A percentile compares a stretch with the other conserved stretches of the same genome.
phyloP scores from a whole-genome alignment of 2,113 vertebrate species.

The Catharus minimus region DNA sequence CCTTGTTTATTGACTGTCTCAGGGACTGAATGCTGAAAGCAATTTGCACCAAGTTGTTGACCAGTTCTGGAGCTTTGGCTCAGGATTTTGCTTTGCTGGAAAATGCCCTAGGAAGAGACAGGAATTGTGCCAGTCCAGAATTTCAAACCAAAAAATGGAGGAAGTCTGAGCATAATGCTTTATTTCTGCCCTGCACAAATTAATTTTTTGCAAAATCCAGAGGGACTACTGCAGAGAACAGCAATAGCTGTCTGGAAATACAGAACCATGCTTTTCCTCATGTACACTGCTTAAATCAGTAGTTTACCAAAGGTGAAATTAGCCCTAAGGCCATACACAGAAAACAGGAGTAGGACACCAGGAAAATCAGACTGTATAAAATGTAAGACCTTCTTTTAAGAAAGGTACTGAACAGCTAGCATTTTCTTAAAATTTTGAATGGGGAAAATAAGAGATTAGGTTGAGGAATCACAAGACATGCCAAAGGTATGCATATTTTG shows the following conservation, averaged over 20 bases:
- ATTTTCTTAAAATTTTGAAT: background rate
- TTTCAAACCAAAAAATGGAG: background rate
- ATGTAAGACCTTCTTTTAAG: background rate
- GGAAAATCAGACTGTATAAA: background rate
- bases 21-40: background rate
- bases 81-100: background rate
- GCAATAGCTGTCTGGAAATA: background rate
- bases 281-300: background rate
- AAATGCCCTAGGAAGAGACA: background rate
- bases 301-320: background rate
- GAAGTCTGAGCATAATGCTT: background rate
- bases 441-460: background rate
- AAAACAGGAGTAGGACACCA: background rate
- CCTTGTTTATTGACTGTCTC: conserved; percentile 10
- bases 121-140: background rate
- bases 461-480: background rate
- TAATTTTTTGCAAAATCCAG: background rate
- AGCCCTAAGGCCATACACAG: background rate
- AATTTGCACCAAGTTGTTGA: background rate
- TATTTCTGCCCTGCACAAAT: background rate
- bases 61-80: background rate
- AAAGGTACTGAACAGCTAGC: background rate
- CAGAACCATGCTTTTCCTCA: accelerated
- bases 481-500: background rate
- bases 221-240: background rate